Base-by-base conservation (phyloP, 2,797 vertebrate genomes). In the Pantherophis alleghaniensis region DNA sequence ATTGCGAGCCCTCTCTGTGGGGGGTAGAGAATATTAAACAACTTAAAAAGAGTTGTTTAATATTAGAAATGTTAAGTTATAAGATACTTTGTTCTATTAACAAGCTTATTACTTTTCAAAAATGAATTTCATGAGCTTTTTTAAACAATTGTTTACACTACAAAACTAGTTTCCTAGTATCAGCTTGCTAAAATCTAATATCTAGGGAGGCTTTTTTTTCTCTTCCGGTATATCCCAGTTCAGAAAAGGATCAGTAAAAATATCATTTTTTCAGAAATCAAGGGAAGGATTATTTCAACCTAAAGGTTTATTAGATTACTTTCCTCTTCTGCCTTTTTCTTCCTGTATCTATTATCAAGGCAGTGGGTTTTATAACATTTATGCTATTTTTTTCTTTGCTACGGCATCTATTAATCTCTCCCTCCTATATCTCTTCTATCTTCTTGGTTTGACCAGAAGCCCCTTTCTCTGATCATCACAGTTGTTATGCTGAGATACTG, bases 221-320 rank as follows among this genome's bases (percentile, higher is more conserved):
- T 96, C 92, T 94, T 89, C 89, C 51, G 88, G 32, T 92, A 95
- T 92, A 95, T 95, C 88, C 94, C 89, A 91, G 66, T 91, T 92
- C 89, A 42, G 61, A n/a, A 32, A 20, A 90, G 87, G 93, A 90
- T 88, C 91, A 69, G 94, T 92, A 93, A 51, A 32, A 95, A 95
- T 94, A 28, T 90, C 92, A 94, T 0, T 92, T 93, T 94, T 93
- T 90, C 79, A 93, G 91, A 47, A 14, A 28, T 89, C 94, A 88
- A 87, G 42, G 90, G 93, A 91, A 88, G 47, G 57, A 37, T 90
- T 28, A 51, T 53, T 90, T 55, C 51, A 66, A 0, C 55, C 42
- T 20, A 69, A 69, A 69, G 11, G 5, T 74, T 53, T 13, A n/a
- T 57, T 32, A 79, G 20, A 24, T 83, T 22, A 24, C 37, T 55